Base-by-base conservation (phyloP, 2,888 invertebrate species). In the Oscheius myriophilus region DNA sequence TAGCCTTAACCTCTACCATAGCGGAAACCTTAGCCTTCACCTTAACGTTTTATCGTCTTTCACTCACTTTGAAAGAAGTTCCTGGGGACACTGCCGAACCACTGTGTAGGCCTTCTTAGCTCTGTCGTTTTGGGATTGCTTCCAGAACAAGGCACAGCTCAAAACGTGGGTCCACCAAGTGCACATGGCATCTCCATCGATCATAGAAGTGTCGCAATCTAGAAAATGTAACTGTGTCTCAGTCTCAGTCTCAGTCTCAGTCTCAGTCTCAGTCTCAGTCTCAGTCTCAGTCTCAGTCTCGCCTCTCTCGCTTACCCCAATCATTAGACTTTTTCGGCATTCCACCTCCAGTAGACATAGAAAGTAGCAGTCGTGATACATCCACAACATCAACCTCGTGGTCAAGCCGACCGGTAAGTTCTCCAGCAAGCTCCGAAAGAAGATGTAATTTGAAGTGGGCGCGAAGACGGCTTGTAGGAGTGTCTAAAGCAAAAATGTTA, bases 91-190 rank as follows among this genome's bases (percentile, higher is more conserved):
- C 46, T 77, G 79, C 1, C 86, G 57, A 25, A 86, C 80, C 3
- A 82, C 25, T 1, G 84, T 72, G 69, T 86, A 86, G 69, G 85
- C 82, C 49, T 77, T 80, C 49, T 81, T 71, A 12, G 86, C 84
- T 39, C 71, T 42, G 14, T 78, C 71, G 25, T 54, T 73, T 54
- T 80, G 79, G n/a, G 76, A 79, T 54, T 74, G 73, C 41, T 75
- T 70, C 75, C 74, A 78, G 49, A 67, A 75, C 18, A 84, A 71
- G 12, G 82, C 86, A 71, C 85, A 84, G 4, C 80, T 81, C 16
- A 86, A 57, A 12, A 86, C 71, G 68, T 86, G 82, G 3, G 84
- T 76, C 86, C 86, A 86, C 86, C 86, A 86, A 0, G 80, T 80
- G 57, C 83, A 85, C 45, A 81, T 69, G 16, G 79, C 80, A 67